Evolutionary conservation across 2,888 invertebrate genomes (phyloP), one percentile per base, ranked within the genome.

Genomic region (Eilema caniola): DNA sequence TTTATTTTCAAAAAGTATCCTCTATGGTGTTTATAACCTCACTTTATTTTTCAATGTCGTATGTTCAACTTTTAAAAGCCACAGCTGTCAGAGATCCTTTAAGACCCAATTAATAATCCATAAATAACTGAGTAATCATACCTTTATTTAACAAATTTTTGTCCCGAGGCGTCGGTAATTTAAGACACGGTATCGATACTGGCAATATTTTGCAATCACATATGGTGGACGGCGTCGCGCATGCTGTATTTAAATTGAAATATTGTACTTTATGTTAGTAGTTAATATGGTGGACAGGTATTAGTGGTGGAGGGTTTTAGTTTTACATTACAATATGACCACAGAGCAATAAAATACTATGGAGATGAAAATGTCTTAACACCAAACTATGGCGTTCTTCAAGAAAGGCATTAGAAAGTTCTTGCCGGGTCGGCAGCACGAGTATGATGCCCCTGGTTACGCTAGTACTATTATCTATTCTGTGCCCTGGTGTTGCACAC

Each of bases 231-330:
- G 78, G 79, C 75, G 75, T 76, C 73, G 57, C 67, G 74, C 74
- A 77, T 83, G 83, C 79, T 78, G 82, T 82, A 84, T 83, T 82
- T 79, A 81, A 83, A 86, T 83, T 77, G 75, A 79, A 79, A 78
- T 73, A 77, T 75, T 78, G 79, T 71, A 72, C 72, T 71, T 63
- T 68, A 72, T 71, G 73, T 78, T 73, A 72, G 75, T 66, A 59
- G 71, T 78, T 77, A 81, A 68, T 74, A 79, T 79, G 71, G 69
- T 73, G 61, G 60, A 59, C 23, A 14, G 56, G 24, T 47, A 47
- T 47, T 47, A 47, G 24, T 23, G 56, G 11, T 56, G 56, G n/a
- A 23, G 11, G 10, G 23, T 24, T 24, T 57, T n/a, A n/a, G n/a
- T n/a, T 24, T 70, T 20, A 62, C 57, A n/a, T 61, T 60, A 20